Conservation (phyloP, 2,797 vertebrate species). For the Channa striata region DNA sequence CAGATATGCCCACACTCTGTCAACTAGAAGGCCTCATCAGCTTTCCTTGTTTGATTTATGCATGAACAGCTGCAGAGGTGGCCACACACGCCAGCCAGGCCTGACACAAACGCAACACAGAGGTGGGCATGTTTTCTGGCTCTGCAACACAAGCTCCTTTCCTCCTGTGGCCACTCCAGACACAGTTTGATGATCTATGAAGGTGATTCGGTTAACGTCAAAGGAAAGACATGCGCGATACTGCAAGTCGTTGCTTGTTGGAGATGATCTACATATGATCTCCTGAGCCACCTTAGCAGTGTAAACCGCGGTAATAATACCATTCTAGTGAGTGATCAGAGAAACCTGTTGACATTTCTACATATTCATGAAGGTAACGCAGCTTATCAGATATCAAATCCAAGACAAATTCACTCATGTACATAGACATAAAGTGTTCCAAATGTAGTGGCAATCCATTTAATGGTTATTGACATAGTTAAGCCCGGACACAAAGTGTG, state of each 20-base stretch:
- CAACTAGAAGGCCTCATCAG: slow-evolving; percentile 59
- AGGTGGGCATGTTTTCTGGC: slow-evolving; percentile 54
- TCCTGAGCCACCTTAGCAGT: slow-evolving; percentile 10
- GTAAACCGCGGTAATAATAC: slow-evolving; percentile 26
- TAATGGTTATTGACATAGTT: no score
- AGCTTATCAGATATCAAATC: no score
- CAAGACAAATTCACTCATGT: background rate
- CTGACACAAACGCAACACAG: slow-evolving; percentile 63
- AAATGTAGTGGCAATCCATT: no score
- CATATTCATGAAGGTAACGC: background rate
- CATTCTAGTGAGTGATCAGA: slow-evolving; percentile 34
- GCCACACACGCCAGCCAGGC: slow-evolving; percentile 51
- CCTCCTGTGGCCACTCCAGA: slow-evolving; percentile 34
- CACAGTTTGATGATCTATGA: slow-evolving; percentile 56
- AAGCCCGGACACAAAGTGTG: no score
- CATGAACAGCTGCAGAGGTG: slow-evolving; percentile 75
- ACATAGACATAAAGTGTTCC: background rate
- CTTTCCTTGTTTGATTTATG: slow-evolving; percentile 80
- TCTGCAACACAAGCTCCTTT: slow-evolving; percentile 56
- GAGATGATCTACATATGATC: slow-evolving; percentile 20
- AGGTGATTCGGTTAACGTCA: slow-evolving; percentile 59
- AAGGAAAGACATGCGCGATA: slow-evolving; percentile 25
- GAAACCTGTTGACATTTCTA: background rate
- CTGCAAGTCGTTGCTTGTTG: slow-evolving; percentile 8
- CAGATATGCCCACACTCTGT: slow-evolving; percentile 51